Percentiles rank a stretch among this genome's conserved stretches.
Evolutionary conservation across 2,888 invertebrate genomes (phyloP).

Genomic region (Gymnoscelis rufifasciata): DNA sequence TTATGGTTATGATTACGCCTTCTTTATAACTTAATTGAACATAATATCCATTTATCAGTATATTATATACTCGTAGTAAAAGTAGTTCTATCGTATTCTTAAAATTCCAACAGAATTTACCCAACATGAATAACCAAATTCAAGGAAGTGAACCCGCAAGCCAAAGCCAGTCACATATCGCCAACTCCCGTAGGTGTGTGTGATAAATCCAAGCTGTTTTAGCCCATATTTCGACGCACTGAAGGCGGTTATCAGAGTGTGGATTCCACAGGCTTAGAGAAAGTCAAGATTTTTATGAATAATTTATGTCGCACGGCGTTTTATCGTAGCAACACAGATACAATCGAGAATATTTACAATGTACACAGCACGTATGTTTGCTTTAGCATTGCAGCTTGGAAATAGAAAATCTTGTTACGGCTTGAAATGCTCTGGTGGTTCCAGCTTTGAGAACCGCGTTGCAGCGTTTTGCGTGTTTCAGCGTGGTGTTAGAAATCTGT

Average conservation of each 20-base stretch:
- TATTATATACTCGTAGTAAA: too few relatives aligned
- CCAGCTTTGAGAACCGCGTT: too few relatives aligned
- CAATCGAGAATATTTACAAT: neutral
- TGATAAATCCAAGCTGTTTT: constrained; percentile 12
- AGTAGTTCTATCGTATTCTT: too few relatives aligned
- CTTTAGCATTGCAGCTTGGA: neutral
- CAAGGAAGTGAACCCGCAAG: too few relatives aligned
- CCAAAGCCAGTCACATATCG: neutral
- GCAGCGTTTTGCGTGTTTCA: too few relatives aligned
- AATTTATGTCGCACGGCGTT: constrained; percentile 62
- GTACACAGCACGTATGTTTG: constrained; percentile 1
- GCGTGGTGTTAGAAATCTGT: too few relatives aligned
- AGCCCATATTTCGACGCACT: neutral
- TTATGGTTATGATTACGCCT: too few relatives aligned
- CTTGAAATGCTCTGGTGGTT: too few relatives aligned
- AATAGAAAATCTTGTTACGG: neutral
- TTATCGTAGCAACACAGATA: constrained; percentile 43
- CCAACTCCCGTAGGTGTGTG: constrained; percentile 23
- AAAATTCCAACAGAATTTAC: too few relatives aligned
- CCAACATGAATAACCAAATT: too few relatives aligned
- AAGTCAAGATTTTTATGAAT: constrained; percentile 72
- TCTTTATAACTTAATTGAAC: too few relatives aligned
- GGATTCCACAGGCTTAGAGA: constrained; percentile 19
- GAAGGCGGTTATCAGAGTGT: constrained; percentile 7
- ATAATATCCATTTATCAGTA: too few relatives aligned